Conservation (phyloP, 30 jellyfish, hydroid and myxozoan species). For the Haliclystus octoradiatus region DNA sequence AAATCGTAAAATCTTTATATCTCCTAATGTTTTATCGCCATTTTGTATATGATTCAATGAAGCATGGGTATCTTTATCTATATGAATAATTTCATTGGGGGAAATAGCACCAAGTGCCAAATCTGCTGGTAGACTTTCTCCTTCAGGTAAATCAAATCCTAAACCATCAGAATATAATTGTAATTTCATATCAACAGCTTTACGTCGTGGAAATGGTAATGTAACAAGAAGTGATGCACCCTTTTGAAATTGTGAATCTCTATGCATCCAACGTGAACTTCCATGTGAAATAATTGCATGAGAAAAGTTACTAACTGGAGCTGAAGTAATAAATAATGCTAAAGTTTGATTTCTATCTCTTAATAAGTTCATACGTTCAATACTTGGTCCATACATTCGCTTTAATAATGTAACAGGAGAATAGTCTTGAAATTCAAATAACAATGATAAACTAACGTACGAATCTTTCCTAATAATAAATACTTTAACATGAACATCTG, state of each 20-base stretch:
- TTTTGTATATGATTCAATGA: slow-evolving; percentile 4
- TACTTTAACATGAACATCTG: slow-evolving; percentile 48
- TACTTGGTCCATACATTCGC: slow-evolving; percentile 72
- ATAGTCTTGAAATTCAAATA: slow-evolving; percentile 75
- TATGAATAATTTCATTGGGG: slow-evolving; percentile 36
- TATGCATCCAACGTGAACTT: slow-evolving; percentile 90
- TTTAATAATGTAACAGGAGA: slow-evolving; percentile 81
- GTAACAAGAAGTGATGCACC: slow-evolving; percentile 87
- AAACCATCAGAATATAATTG: slow-evolving; percentile 70
- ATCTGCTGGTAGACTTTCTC: slow-evolving; percentile 82
- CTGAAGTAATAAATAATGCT: slow-evolving; percentile 68
- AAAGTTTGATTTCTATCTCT: slow-evolving; percentile 91
- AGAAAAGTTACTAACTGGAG: slow-evolving; percentile 56
- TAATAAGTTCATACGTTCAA: slow-evolving; percentile 44
- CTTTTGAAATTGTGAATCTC: slow-evolving; percentile 57
- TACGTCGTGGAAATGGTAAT: slow-evolving; percentile 86
- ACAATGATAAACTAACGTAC: slow-evolving; percentile 49
- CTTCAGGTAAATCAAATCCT: slow-evolving; percentile 81
- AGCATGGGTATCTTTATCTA: slow-evolving; percentile 28
- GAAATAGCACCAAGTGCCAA: slow-evolving; percentile 86
- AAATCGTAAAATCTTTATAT: slow-evolving; percentile 49
- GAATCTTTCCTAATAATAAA: slow-evolving; percentile 50
- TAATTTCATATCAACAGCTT: slow-evolving; percentile 91
- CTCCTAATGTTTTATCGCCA: slow-evolving; percentile 29
- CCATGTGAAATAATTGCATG: slow-evolving; percentile 79